A percentile compares a stretch with the other conserved stretches of the same genome.
Conservation (phyloP, 2,113 vertebrate genomes). For the Corythoichthys haematopterus region DNA sequence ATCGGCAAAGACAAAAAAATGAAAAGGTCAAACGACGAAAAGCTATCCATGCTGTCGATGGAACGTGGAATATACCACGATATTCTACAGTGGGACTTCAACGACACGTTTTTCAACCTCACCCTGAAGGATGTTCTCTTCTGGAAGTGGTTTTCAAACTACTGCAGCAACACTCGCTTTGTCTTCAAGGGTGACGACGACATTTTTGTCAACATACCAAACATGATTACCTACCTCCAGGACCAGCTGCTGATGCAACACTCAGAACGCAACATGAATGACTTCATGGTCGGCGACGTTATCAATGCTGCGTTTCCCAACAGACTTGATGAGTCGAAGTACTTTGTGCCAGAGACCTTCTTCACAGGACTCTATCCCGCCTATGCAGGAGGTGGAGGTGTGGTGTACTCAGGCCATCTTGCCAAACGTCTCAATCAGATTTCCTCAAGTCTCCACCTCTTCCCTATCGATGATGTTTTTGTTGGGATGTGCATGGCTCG, state of each 20-base stretch:
- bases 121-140: constrained; percentile 75
- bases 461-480: constrained; percentile 75
- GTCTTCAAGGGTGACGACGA: constrained; percentile 76
- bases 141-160: constrained; percentile 66
- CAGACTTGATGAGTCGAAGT: constrained; percentile 46
- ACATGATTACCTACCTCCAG: constrained; percentile 56
- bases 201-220: constrained; percentile 66
- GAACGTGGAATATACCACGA: constrained; percentile 60
- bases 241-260: constrained; percentile 24
- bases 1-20: constrained; percentile 42
- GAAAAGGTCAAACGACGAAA: too few species aligned
- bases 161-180: constrained; percentile 47
- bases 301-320: constrained; percentile 42
- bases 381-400: constrained; percentile 69
- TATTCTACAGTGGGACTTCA: constrained; percentile 74
- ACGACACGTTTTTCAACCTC: constrained; percentile 75
- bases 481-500: constrained; percentile 73
- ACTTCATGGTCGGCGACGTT: constrained; percentile 68
- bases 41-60: constrained; percentile 17
- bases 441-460: constrained; percentile 63
- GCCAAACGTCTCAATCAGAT: constrained; percentile 48
- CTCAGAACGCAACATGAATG: background rate
- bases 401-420: constrained; percentile 68
- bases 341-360: constrained; percentile 69
- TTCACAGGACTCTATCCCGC: constrained; percentile 67